Conservation (phyloP, 2,888 invertebrate species). For the Pomacea canaliculata region DNA sequence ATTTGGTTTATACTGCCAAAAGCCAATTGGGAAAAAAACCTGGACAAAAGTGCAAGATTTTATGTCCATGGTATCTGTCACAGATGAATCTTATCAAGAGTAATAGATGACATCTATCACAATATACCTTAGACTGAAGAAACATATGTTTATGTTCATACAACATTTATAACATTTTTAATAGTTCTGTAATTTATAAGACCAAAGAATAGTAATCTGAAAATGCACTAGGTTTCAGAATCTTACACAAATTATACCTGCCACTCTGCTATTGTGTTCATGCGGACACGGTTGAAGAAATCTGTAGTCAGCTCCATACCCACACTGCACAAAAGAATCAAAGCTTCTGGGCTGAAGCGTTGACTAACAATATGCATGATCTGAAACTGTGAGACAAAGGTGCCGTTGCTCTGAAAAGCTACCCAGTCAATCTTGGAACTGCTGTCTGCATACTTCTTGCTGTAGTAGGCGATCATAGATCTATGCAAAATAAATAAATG, state of each 20-base stretch:
- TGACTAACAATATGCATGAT: conserved; percentile 76
- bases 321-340: conserved; percentile 57
- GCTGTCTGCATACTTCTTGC: conserved; percentile 76
- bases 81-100: background rate
- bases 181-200: background rate
- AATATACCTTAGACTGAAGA: background rate
- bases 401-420: conserved; percentile 59
- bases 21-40: conserved; percentile 91
- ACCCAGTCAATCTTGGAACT: conserved; percentile 75
- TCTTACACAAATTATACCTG: conserved; percentile 72
- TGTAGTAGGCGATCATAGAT: conserved; percentile 75
- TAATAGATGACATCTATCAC: background rate
- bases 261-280: conserved; percentile 91
- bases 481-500: background rate
- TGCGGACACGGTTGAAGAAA: conserved; percentile 91
- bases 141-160: background rate
- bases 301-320: conserved; percentile 63
- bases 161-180: background rate
- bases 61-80: too few species aligned
- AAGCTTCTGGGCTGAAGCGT: conserved; percentile 77
- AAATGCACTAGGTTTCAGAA: too few species aligned
- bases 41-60: background rate
- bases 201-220: too few species aligned
- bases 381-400: conserved; percentile 72
- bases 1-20: conserved; percentile 85